Base-by-base conservation (phyloP, 2,888 invertebrate species). In the Subacronicta megacephala region DNA sequence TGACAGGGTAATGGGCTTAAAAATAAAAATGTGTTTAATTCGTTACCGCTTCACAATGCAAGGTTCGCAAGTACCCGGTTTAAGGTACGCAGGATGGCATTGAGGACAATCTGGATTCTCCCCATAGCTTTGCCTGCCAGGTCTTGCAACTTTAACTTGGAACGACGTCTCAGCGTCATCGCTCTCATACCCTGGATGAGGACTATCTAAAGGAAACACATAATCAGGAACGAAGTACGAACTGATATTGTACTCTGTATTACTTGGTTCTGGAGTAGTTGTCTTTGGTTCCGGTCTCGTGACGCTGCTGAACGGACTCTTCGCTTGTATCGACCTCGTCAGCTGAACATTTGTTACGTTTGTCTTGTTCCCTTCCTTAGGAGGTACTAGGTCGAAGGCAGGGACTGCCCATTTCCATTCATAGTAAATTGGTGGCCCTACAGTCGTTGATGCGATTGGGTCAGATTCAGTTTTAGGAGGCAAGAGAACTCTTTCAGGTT, bases 391-490 rank as follows among this genome's bases (percentile, higher is more conserved):
- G 12, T 94, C 95, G 52, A 95, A 94, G 0, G 95, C 95, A 0
- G 95, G 95, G 0, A 95, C 94, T 5, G 95, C 95, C 95, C 95
- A 95, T 82, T 95, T 95, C 95, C 95, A 95, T 80, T 96, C 95
- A 69, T 95, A 95, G 73, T 95, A 95, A 46, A 95, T 95, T 0
- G 95, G 95, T 0, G 96, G 96, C 1, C 95, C 95, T 76, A 95
- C 94, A 0, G 96, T 96, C 0, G 95, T 95, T 3, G 93, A 86
- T 1, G 84, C 83, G 6, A 83, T 62, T 1, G 81, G 70, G 1
- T 94, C 82, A 55, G 89, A 90, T 13, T 95, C 93, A 0, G 81
- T 81, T 63, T 95, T 95, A 0, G 96, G 96, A 0, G 95, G 96
- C n/a, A 94, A 66, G 0, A 96, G 77, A 10, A 93, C 90, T 59